These are phyloP conservation scores for Wiebesia pumilae DNA, from an alignment of 1,140 invertebrate species.

Conservation along the genomic window DNA sequence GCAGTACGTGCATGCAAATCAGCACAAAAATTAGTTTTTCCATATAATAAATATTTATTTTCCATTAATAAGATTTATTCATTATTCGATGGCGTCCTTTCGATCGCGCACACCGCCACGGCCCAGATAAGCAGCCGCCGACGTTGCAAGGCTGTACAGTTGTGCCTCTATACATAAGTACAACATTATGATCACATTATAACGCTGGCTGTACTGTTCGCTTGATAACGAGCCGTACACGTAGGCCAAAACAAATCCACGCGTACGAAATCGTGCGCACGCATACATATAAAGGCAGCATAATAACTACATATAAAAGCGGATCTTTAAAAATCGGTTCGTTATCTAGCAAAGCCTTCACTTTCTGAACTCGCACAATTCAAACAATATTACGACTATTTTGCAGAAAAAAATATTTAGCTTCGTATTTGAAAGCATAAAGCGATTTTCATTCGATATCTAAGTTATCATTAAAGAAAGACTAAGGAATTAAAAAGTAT, in stretches of 20 bases:
- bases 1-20: background rate
- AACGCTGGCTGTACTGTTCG: background rate
- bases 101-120: background rate
- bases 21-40: constrained; percentile 12
- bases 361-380: too few relatives aligned
- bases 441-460: too few relatives aligned
- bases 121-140: background rate
- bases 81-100: constrained; percentile 47
- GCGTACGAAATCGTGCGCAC: background rate
- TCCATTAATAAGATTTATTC: constrained; percentile 35
- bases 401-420: too few relatives aligned
- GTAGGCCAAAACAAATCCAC: background rate
- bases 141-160: background rate
- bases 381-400: too few relatives aligned
- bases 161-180: background rate
- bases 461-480: too few relatives aligned
- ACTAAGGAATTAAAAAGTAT: background rate
- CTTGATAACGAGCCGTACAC: constrained; percentile 10
- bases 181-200: constrained; percentile 6
- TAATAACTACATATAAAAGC: background rate
- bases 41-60: constrained; percentile 30
- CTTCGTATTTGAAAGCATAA: too few relatives aligned
- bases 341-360: background rate
- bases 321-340: constrained; percentile 5
- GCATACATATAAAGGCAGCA: background rate